A percentile compares a stretch with the other conserved stretches of the same genome.
phyloP scores from a whole-genome alignment of 1,140 invertebrate species.

The Orchestia grillus region DNA sequence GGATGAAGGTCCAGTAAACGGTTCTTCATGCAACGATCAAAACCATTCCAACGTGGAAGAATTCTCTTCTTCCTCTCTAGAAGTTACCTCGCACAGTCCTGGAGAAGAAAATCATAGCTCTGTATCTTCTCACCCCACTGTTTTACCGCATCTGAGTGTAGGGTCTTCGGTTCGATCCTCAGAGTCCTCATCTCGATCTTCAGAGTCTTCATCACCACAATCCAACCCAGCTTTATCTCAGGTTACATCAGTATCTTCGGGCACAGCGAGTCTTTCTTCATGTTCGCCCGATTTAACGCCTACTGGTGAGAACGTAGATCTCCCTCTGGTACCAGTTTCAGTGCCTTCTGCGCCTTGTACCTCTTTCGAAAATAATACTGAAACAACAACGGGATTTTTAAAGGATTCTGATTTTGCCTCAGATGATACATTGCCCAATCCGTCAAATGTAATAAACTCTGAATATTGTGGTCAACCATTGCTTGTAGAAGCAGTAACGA shows the following conservation, averaged over 20 bases:
- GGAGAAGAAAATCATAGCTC: neutral
- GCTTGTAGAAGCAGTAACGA: neutral
- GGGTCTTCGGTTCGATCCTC: slow-evolving; percentile 4
- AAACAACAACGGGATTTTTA: neutral
- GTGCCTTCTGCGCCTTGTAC: neutral
- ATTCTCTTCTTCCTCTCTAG: neutral
- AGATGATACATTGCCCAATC: neutral
- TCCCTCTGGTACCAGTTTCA: neutral
- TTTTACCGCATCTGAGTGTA: slow-evolving; percentile 1
- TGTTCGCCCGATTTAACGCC: slow-evolving; percentile 35
- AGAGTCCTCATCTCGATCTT: neutral
- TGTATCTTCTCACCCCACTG: neutral
- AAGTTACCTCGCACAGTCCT: neutral
- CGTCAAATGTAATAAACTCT: neutral
- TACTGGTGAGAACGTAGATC: neutral
- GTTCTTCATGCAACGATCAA: neutral
- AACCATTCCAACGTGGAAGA: neutral
- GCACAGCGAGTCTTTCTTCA: slow-evolving; percentile 31
- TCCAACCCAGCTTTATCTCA: slow-evolving; percentile 22
- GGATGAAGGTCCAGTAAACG: neutral
- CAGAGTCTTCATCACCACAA: slow-evolving; percentile 31
- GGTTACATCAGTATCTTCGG: neutral
- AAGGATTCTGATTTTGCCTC: neutral
- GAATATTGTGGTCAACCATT: neutral
- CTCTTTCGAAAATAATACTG: neutral